A percentile compares a stretch with the other conserved stretches of the same genome.
Evolutionary conservation across 2,113 vertebrate species (phyloP).

Genomic region (Menura novaehollandiae): DNA sequence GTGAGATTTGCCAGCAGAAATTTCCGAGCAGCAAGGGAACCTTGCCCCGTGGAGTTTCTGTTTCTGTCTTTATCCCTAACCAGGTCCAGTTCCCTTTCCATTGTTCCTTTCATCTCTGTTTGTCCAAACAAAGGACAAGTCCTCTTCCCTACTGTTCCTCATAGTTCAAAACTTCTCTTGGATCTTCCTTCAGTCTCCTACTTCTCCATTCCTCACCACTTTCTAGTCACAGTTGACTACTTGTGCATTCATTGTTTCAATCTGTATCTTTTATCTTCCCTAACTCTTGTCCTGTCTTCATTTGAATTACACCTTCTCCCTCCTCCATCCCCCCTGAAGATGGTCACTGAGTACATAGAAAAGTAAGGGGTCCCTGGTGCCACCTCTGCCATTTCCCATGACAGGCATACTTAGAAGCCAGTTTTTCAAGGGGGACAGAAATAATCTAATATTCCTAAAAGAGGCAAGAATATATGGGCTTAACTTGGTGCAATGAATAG

Average conservation of each 20-base stretch:
- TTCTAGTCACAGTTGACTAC: neutral
- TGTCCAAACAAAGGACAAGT: neutral
- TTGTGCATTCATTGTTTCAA: neutral
- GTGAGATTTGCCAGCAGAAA: neutral
- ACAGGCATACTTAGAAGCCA: neutral
- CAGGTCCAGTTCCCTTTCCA: neutral
- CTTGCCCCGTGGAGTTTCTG: neutral
- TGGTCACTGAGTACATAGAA: neutral
- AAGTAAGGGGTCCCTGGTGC: neutral
- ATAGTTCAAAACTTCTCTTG: neutral
- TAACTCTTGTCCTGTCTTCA: neutral
- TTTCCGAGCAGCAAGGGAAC: fast-evolving
- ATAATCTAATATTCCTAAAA: neutral
- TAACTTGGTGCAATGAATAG: neutral
- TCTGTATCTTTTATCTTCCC: neutral
- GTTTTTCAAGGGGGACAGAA: neutral
- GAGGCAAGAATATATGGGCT: neutral
- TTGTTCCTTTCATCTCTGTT: neutral
- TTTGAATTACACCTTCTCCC: neutral
- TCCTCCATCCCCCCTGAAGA: neutral
- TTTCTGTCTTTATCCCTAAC: neutral
- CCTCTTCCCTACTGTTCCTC: neutral
- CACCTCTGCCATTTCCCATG: neutral
- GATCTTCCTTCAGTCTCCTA: neutral
- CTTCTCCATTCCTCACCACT: neutral